Base-by-base conservation (phyloP, 2,797 vertebrate genomes). In the Chromobotia macracanthus region DNA sequence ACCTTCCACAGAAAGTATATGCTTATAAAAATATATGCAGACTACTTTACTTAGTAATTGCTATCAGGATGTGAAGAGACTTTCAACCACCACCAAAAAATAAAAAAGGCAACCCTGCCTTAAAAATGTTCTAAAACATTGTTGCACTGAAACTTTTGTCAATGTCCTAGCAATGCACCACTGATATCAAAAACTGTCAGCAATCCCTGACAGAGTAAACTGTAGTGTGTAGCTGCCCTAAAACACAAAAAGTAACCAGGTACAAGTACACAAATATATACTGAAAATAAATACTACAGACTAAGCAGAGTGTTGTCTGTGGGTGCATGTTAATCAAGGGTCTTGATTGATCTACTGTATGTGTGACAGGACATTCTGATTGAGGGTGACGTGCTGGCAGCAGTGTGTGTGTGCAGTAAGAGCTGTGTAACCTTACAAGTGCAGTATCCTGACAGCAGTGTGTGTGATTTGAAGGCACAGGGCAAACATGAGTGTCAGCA, bases 391-490 rank as follows among this genome's bases (percentile, higher is more conserved):
- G 12, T 64, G 75, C 25, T 64, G 61, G 75, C 75, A 75, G 65
- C 21, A 44, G 66, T 60, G 56, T n/a, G 10, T 31, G 70, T 72
- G 31, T 18, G 31, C 41, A 56, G 69, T 72, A 72, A 61, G 48
- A 75, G 10, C 25, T 25, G 3, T 25, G 48, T 58, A 31, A 67
- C 75, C 75, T 77, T 21, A 31, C 38, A 53, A 77, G 53, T 77
- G 64, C 53, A 41, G 38, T 41, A 46, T 31, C 18, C 53, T 73
- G 88, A 86, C 83, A 68, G 87, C 8, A 77, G 13, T 53, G 80
- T 72, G 85, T 74, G 88, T 91, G 91, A 91, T 90, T 89, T 70
- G 84, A 83, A 85, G 90, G 86, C 88, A 87, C 81, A 82, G 84
- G 71, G 84, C 79, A 72, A 75, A 68, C 23, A n/a, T 50, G 86